Evolutionary conservation across 2,888 invertebrate species (phyloP).

Genomic region (Athetis lepigone): DNA sequence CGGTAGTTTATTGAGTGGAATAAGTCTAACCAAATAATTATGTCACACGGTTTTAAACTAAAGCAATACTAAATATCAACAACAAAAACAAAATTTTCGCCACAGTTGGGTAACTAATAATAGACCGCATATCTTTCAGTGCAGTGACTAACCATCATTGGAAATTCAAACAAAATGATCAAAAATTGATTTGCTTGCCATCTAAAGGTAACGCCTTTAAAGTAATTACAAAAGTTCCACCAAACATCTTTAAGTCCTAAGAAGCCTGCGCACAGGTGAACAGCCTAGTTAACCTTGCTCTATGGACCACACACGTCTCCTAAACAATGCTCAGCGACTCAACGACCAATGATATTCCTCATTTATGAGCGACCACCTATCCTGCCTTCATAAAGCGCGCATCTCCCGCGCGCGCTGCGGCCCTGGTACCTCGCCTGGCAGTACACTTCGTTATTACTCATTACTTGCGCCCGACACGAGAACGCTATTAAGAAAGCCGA

Average conservation of each 20-base stretch:
- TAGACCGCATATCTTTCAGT: too few species aligned
- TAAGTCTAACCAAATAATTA: too few species aligned
- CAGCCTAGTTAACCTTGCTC: not conserved
- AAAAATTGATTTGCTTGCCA: too few species aligned
- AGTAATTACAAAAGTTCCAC: not conserved
- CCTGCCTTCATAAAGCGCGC: slow-evolving; percentile 26
- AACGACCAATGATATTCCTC: slow-evolving; percentile 36
- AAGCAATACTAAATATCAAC: too few species aligned
- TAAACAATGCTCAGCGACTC: slow-evolving; percentile 23
- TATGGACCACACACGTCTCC: slow-evolving; percentile 39
- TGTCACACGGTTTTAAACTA: too few species aligned
- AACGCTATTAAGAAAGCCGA: slow-evolving; percentile 51
- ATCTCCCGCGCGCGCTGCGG: slow-evolving; percentile 14
- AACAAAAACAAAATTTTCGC: too few species aligned
- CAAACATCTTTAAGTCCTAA: not conserved
- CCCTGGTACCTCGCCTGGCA: slow-evolving; percentile 40
- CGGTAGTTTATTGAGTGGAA: too few species aligned
- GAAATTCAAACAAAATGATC: too few species aligned
- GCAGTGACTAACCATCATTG: too few species aligned
- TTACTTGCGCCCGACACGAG: slow-evolving; percentile 46
- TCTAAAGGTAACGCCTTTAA: too few species aligned
- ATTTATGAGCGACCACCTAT: slow-evolving; percentile 38
- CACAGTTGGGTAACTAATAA: too few species aligned
- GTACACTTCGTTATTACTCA: slow-evolving; percentile 57
- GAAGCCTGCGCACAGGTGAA: not conserved